Percentiles rank a stretch among this genome's conserved stretches.
phyloP scores from a whole-genome alignment of 2,888 invertebrate species.

The Caenorhabditis doughertyi region DNA sequence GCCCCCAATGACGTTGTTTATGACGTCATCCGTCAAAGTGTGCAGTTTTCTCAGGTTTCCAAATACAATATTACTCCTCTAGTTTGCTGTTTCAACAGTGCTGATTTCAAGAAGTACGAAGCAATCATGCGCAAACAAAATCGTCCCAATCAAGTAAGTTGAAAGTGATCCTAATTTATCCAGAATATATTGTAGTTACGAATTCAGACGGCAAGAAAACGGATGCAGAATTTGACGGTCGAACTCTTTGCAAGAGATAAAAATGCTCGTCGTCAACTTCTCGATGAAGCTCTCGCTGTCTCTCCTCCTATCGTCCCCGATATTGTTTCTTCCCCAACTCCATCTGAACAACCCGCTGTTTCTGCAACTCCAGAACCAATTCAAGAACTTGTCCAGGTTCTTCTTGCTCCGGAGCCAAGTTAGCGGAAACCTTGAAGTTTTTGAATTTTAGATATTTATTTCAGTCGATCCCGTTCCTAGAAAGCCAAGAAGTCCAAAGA shows the following conservation, averaged over 20 bases:
- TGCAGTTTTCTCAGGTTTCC: neutral
- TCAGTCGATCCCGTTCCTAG: neutral
- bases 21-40: neutral
- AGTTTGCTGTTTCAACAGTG: slow-evolving; percentile 24
- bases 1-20: neutral
- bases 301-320: neutral
- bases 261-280: slow-evolving; percentile 27
- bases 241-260: slow-evolving; percentile 54
- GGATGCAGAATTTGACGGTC: slow-evolving; percentile 59
- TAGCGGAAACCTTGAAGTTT: neutral
- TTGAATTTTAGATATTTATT: neutral
- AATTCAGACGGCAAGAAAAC: slow-evolving; percentile 57
- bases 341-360: neutral
- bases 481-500: slow-evolving; percentile 15
- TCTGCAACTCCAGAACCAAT: slow-evolving; percentile 22
- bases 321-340: neutral
- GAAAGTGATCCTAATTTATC: neutral
- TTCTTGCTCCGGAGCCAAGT: slow-evolving; percentile 29
- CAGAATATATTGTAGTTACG: neutral
- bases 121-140: slow-evolving; percentile 60
- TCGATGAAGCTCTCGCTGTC: slow-evolving; percentile 31
- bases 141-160: slow-evolving; percentile 62
- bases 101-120: slow-evolving; percentile 19
- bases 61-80: neutral
- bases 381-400: slow-evolving; percentile 44